Percentiles rank a stretch among this genome's conserved stretches.
phyloP scores from a whole-genome alignment of 1,140 invertebrate species.

The Pomacea maculata region DNA sequence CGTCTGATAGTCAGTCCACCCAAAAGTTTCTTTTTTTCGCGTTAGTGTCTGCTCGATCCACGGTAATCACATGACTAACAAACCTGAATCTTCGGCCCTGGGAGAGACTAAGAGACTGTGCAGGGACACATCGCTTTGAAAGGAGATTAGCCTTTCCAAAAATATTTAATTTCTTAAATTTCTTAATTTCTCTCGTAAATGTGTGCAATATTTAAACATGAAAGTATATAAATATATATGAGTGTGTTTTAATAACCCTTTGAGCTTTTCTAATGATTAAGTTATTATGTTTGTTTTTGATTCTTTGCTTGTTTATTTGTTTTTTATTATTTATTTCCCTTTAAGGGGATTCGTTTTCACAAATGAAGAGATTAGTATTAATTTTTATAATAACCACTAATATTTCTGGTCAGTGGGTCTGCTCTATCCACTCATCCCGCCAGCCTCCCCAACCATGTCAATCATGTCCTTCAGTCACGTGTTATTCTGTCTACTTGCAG shows the following conservation, averaged over 20 bases:
- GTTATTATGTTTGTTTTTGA: not conserved
- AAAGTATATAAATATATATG: not conserved
- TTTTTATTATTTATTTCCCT: not conserved
- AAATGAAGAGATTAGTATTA: too few species aligned
- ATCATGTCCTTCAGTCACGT: not conserved
- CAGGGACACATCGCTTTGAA: too few species aligned
- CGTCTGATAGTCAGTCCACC: too few species aligned
- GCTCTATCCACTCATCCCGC: constrained; percentile 4
- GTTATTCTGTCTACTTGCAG: constrained; percentile 68
- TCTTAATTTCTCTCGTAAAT: not conserved
- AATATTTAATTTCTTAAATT: not conserved
- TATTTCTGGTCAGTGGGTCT: constrained; percentile 5
- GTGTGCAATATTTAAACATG: not conserved
- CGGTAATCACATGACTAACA: too few species aligned
- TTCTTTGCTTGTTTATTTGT: not conserved
- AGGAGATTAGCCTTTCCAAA: too few species aligned
- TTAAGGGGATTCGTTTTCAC: not conserved
- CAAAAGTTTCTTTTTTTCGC: too few species aligned
- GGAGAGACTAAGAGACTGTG: too few species aligned
- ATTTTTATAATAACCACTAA: too few species aligned
- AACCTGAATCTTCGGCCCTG: too few species aligned
- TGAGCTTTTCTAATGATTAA: not conserved
- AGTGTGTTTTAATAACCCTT: not conserved
- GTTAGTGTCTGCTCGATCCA: too few species aligned
- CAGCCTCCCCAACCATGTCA: not conserved